A percentile compares a stretch with the other conserved stretches of the same genome.
phyloP scores from a whole-genome alignment of 2,797 vertebrate genomes.

The Scomberomorus guttatus region DNA sequence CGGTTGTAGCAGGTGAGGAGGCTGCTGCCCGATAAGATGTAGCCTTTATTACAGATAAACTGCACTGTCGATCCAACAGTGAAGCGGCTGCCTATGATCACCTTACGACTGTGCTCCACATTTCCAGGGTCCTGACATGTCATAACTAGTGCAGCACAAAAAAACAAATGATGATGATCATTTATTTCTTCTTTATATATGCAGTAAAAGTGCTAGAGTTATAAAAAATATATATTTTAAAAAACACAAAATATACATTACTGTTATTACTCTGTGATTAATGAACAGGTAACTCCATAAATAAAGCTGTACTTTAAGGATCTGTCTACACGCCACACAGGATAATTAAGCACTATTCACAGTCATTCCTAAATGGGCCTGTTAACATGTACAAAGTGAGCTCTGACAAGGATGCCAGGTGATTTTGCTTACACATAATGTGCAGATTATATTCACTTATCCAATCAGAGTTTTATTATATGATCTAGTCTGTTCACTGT shows the following conservation, averaged over 20 bases:
- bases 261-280: not conserved
- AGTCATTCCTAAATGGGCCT: not conserved
- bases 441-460: not conserved
- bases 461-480: not conserved
- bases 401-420: no score
- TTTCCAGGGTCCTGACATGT: slow-evolving; percentile 93
- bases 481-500: not conserved
- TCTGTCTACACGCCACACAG: not conserved
- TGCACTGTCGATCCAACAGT: slow-evolving; percentile 91
- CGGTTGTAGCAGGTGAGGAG: slow-evolving; percentile 94
- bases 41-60: slow-evolving; percentile 95
- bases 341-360: not conserved
- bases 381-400: no score
- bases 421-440: no score
- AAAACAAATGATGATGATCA: not conserved
- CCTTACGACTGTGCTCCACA: slow-evolving; percentile 92
- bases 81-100: slow-evolving; percentile 90
- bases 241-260: not conserved
- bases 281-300: not conserved
- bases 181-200: no score
- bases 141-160: slow-evolving; percentile 83
- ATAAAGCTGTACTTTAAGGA: not conserved
- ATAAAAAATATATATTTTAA: not conserved
- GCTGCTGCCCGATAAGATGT: slow-evolving; percentile 88
- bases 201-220: no score